Base-by-base conservation (phyloP, 30 jellyfish, hydroid and myxozoan species). In the Cassiopea xamachana region DNA sequence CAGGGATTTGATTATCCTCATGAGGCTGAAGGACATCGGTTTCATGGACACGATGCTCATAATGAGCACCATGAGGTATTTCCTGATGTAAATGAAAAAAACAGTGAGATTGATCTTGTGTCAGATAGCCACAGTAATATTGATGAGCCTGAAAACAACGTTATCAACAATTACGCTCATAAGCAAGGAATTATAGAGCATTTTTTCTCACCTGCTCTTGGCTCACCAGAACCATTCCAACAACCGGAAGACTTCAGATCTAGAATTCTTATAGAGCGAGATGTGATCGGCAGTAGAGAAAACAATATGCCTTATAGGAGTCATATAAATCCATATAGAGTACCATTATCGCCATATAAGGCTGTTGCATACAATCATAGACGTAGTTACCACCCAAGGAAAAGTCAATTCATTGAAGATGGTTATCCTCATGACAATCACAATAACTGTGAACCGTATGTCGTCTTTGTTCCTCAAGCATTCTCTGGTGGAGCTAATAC, bases 161-260 rank as follows among this genome's bases (percentile, higher is more conserved):
- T 77, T 87, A 87, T 73, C 46, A 73, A 69, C 19, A 81, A 83
- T 47, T 85, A 73, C 14, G 73, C 79, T 9, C 93, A 55, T 45
- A 85, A 90, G 69, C 71, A 76, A 39, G 84, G 59, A 1, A 1
- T 87, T 43, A 77, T 61, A 80, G 80, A 87, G 46, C 76, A 73
- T 48, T 89, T 81, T 47, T 8, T 89, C 7, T 71, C 87, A 6
- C 91, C 97, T 49, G 73, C 19, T 16, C 48, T 74, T 39, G 92
- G 72, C 71, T 77, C 90, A 7, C 90, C 76, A 17, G 69, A 62
- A 16, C 82, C 15, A 14, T 86, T 86, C 58, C 89, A 50, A 17
- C 89, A 87, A 86, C 94, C 94, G 44, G 94, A 87, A 87, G 94
- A 87, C 17, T 87, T 87, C 78, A 46, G 94, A 49, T 47, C 94